Conservation (phyloP, 2,113 vertebrate species). For the Cavia aperea region DNA sequence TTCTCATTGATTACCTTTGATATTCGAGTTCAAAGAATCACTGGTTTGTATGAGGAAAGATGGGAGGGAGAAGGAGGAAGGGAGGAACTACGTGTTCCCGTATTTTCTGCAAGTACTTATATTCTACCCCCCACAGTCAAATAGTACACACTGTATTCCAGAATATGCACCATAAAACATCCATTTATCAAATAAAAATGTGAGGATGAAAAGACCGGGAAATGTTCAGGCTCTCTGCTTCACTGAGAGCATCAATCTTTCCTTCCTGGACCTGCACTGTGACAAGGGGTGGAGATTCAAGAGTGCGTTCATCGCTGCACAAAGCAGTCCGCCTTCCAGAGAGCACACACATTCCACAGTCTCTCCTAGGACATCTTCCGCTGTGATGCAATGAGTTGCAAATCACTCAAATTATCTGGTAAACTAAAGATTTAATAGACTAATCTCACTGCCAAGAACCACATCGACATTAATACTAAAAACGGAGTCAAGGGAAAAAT, state of each 20-base stretch:
- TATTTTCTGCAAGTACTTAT: not conserved
- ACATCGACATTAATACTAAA: constrained; percentile 38
- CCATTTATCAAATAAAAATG: not conserved
- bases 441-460: constrained; percentile 37
- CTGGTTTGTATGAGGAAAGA: too few relatives aligned
- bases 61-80: too few relatives aligned
- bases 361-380: not conserved
- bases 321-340: not conserved
- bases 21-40: not conserved
- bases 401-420: constrained; percentile 34
- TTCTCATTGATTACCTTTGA: not conserved
- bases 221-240: not conserved
- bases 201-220: not conserved
- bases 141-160: not conserved
- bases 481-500: constrained; percentile 16
- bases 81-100: not conserved
- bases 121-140: not conserved
- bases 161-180: not conserved
- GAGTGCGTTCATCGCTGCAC: not conserved
- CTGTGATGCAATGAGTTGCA: not conserved
- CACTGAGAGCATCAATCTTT: not conserved
- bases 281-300: not conserved
- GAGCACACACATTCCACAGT: not conserved
- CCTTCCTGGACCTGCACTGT: not conserved
- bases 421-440: not conserved